phyloP scores from a whole-genome alignment of 2,888 invertebrate genomes.

The Nephrotoma flavescens region DNA sequence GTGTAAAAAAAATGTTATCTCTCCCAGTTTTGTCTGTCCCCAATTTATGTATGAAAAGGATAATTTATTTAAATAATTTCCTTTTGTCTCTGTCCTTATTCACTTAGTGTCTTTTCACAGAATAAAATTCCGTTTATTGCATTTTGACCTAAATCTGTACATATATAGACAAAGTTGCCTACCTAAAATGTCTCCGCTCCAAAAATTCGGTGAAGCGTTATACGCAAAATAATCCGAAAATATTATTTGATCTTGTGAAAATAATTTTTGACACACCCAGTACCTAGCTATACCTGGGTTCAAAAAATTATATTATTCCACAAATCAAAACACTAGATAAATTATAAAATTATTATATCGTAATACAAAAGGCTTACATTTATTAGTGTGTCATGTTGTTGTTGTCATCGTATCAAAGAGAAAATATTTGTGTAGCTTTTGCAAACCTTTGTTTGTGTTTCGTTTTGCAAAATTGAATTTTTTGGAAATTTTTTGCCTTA shows the following conservation, averaged over 20 bases:
- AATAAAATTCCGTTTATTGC: neutral
- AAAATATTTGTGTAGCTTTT: neutral
- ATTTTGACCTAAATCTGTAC: neutral
- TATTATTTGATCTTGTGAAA: neutral
- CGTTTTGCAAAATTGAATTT: neutral
- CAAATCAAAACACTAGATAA: neutral
- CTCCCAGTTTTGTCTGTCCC: neutral
- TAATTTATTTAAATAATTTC: neutral
- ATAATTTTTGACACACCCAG: neutral
- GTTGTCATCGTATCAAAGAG: neutral
- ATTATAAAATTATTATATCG: neutral
- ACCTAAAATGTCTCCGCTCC: neutral
- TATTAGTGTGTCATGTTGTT: neutral
- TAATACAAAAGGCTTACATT: neutral
- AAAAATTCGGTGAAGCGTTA: neutral
- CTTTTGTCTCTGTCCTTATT: neutral
- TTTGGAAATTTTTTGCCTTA: neutral
- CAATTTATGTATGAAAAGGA: neutral
- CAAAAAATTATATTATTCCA: neutral
- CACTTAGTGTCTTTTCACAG: neutral
- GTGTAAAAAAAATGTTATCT: neutral
- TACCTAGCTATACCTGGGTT: neutral
- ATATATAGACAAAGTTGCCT: neutral
- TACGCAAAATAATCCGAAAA: neutral
- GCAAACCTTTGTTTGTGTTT: neutral